A percentile compares a stretch with the other conserved stretches of the same genome.
phyloP scores from a whole-genome alignment of 2,888 invertebrate species.

The Eudasyphora cyanicolor region DNA sequence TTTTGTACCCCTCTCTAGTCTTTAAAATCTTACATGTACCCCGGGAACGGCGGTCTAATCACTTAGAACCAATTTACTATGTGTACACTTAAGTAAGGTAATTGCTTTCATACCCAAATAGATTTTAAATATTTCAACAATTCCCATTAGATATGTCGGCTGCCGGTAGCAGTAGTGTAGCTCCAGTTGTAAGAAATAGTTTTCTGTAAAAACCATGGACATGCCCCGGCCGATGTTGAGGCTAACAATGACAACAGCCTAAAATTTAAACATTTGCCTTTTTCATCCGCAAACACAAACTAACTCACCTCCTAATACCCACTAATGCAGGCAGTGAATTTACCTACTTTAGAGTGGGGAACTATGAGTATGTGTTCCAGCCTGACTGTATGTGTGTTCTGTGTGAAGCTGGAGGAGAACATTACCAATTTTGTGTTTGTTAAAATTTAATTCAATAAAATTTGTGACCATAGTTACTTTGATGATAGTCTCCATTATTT shows the following conservation, averaged over 20 bases:
- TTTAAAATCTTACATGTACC: too few species aligned
- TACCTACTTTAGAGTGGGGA: conserved; percentile 1
- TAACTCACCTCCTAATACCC: neutral
- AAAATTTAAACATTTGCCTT: neutral
- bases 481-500: conserved; percentile 18
- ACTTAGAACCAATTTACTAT: conserved; percentile 7
- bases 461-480: conserved; percentile 22
- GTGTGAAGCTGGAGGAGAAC: neutral
- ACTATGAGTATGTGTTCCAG: too few species aligned
- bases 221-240: neutral
- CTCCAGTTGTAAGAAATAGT: conserved; percentile 33
- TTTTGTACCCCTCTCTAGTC: too few species aligned
- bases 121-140: conserved; percentile 54
- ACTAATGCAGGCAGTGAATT: neutral
- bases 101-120: conserved; percentile 27
- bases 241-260: neutral
- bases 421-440: conserved; percentile 23
- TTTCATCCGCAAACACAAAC: neutral
- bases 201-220: neutral
- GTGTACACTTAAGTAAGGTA: conserved; percentile 9
- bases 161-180: too few species aligned
- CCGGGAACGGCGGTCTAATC: neutral
- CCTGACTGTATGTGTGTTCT: neutral
- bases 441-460: conserved; percentile 37
- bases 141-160: conserved; percentile 55